Evolutionary conservation across 2,797 vertebrate genomes (phyloP).

Genomic region (Phoebastria nigripes): DNA sequence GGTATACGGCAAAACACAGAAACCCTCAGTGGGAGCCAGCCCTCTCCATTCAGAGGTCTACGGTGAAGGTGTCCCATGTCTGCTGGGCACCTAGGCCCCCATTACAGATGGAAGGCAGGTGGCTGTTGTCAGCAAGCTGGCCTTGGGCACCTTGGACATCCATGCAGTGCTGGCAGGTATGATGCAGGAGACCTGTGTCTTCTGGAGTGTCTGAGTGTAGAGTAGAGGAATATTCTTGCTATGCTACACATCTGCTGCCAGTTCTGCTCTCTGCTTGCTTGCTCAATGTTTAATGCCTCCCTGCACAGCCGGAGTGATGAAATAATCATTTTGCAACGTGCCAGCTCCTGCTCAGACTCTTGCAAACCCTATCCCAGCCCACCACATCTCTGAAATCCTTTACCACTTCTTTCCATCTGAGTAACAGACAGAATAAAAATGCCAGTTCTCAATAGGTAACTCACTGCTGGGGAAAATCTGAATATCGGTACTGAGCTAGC

Average conservation of each 20-base stretch:
- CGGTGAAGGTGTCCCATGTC: fast-evolving
- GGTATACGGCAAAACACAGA: neutral
- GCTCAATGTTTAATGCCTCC: neutral
- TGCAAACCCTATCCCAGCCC: neutral
- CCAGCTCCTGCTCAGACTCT: neutral
- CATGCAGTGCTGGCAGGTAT: neutral
- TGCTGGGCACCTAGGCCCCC: neutral
- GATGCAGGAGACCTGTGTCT: neutral
- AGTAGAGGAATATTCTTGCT: neutral
- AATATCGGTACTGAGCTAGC: neutral
- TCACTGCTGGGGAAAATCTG: neutral
- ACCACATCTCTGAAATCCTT: neutral
- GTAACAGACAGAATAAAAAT: neutral
- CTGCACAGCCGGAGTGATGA: neutral
- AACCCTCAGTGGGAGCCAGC: neutral
- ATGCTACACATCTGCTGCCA: neutral
- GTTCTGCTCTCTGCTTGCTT: neutral
- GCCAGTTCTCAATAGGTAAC: neutral
- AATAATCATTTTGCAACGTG: neutral
- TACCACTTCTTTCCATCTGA: neutral
- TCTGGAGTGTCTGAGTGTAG: neutral
- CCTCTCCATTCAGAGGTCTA: neutral
- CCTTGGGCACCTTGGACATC: neutral
- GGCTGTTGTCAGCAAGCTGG: neutral
- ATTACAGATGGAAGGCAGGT: neutral